Conservation (phyloP, 2,888 invertebrate genomes). For the Augiades crinisus region DNA sequence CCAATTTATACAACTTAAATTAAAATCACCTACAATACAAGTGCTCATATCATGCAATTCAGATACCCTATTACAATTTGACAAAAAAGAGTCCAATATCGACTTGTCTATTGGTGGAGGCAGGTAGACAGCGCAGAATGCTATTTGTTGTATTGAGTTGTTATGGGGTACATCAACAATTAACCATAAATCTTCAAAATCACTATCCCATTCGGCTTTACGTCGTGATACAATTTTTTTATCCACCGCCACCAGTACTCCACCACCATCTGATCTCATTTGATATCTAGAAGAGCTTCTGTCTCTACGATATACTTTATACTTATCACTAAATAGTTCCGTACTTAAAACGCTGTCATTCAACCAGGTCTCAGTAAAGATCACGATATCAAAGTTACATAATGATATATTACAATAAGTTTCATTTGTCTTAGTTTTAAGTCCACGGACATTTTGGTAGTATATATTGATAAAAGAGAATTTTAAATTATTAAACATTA, state of each 20-base stretch:
- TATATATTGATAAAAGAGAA: slow-evolving; percentile 16
- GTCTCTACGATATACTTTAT: background rate
- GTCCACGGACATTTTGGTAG: slow-evolving; percentile 26
- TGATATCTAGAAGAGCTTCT: background rate
- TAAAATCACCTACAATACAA: background rate
- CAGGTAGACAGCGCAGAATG: background rate
- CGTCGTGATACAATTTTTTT: background rate
- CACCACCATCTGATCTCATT: background rate
- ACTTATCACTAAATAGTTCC: background rate
- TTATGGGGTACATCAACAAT: background rate
- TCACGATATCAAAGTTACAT: background rate
- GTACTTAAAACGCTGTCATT: background rate
- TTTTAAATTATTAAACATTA: background rate
- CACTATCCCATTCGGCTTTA: background rate
- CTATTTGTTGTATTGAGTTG: background rate
- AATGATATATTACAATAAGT: background rate
- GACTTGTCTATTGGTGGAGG: background rate
- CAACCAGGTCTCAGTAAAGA: background rate
- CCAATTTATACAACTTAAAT: background rate
- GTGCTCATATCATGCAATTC: background rate
- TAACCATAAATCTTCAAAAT: background rate
- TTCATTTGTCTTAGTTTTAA: slow-evolving; percentile 20
- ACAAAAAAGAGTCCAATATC: background rate
- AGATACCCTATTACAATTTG: background rate
- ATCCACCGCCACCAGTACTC: background rate